Percentiles rank a stretch among this genome's conserved stretches.
phyloP scores from a whole-genome alignment of 2,113 vertebrate genomes.

The Neoarius graeffei region DNA sequence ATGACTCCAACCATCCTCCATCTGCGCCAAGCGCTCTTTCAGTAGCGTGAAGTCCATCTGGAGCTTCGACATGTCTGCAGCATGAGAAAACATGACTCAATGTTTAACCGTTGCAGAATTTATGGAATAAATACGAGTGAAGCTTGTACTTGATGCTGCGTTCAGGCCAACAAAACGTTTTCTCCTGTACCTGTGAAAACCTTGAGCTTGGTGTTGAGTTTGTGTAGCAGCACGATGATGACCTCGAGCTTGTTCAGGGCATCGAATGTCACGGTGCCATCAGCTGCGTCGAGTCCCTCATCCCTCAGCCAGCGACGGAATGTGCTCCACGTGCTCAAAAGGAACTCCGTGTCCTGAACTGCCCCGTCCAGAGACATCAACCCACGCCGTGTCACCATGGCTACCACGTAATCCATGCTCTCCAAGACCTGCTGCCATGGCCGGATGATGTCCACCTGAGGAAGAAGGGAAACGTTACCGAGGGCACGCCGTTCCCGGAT shows the following conservation, averaged over 20 bases:
- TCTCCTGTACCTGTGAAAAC: conserved; percentile 76
- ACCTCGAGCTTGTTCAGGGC: conserved; percentile 88
- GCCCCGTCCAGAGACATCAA: conserved; percentile 82
- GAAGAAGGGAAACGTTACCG: too few species aligned
- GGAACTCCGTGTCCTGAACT: conserved; percentile 86
- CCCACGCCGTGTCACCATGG: conserved; percentile 80
- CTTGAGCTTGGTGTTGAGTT: conserved; percentile 91
- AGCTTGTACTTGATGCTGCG: too few species aligned
- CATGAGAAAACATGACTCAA: conserved; percentile 37
- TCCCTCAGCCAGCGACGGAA: conserved; percentile 85
- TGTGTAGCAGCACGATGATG: conserved; percentile 85
- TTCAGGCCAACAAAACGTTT: background rate
- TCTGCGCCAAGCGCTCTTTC: conserved; percentile 80
- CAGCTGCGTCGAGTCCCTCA: conserved; percentile 75
- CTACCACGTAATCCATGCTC: conserved; percentile 80
- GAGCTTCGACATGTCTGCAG: conserved; percentile 86
- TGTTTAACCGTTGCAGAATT: too few species aligned
- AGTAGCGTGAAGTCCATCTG: conserved; percentile 85
- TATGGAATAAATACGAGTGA: too few species aligned
- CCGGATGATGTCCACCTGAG: conserved; percentile 87
- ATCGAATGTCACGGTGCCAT: conserved; percentile 77
- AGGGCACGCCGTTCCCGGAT: background rate
- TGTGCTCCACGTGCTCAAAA: conserved; percentile 89
- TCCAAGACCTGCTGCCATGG: conserved; percentile 89
- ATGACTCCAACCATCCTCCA: conserved; percentile 76